Evolutionary conservation across 1,140 invertebrate species (phyloP).

Genomic region (Cephus cinctus): DNA sequence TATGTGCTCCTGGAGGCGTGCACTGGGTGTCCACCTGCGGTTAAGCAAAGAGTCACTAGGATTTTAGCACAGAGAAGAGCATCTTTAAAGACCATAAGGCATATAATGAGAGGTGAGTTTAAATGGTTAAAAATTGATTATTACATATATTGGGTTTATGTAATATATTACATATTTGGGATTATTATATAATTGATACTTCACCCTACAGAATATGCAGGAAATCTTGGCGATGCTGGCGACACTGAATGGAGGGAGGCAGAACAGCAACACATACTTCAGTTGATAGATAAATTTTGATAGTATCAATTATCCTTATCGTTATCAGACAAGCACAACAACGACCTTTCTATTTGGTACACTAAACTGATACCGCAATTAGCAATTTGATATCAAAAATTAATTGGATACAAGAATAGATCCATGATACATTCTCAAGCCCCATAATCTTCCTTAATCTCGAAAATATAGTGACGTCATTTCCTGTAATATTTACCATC

Average conservation of each 20-base stretch:
- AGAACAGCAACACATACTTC: conserved; percentile 89
- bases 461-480: too few species aligned
- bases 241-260: conserved; percentile 80
- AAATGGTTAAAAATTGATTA: neutral
- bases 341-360: neutral
- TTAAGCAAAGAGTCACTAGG: conserved; percentile 87
- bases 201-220: conserved; percentile 80
- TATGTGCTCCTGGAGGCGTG: conserved; percentile 94
- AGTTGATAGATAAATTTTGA: conserved; percentile 94
- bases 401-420: too few species aligned
- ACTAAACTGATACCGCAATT: too few species aligned
- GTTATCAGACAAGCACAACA: neutral
- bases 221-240: conserved; percentile 88
- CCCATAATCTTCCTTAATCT: too few species aligned
- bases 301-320: conserved; percentile 4
- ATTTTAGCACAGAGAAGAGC: conserved; percentile 87
- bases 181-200: conserved; percentile 2
- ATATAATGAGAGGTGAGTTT: conserved; percentile 83
- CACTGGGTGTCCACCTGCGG: conserved; percentile 68
- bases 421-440: too few species aligned
- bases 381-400: too few species aligned
- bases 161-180: conserved; percentile 11
- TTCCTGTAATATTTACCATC: too few species aligned
- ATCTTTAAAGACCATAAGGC: conserved; percentile 90
- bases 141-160: too few species aligned